These are phyloP conservation scores for Bufotes viridis DNA, from an alignment of 2,797 vertebrate genomes.

Conservation along the genomic window DNA sequence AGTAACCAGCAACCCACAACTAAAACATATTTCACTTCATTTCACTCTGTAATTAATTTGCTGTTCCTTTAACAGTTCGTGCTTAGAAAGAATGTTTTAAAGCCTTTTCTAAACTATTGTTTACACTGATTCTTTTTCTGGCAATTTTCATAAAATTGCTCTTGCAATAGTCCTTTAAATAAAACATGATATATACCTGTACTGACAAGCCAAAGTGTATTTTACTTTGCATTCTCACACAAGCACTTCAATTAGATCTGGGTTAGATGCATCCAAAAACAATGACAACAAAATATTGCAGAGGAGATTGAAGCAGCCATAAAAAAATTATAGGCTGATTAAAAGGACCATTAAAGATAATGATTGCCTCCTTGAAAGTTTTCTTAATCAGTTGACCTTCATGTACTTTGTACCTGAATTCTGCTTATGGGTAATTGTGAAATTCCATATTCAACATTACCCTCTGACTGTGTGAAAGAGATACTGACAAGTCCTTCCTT, in stretches of 20 bases:
- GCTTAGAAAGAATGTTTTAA: neutral
- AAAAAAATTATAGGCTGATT: constrained; percentile 59
- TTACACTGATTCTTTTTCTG: constrained; percentile 1
- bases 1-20: too few relatives aligned
- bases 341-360: constrained; percentile 58
- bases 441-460: constrained; percentile 9
- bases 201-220: constrained; percentile 50
- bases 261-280: constrained; percentile 39
- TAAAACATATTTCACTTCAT: too few relatives aligned
- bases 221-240: constrained; percentile 33
- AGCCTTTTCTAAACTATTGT: constrained; percentile 10
- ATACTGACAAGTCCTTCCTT: constrained; percentile 51
- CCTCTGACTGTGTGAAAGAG: constrained; percentile 17
- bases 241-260: constrained; percentile 32
- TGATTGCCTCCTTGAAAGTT: constrained; percentile 44
- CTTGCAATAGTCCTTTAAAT: constrained; percentile 27
- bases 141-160: constrained; percentile 17
- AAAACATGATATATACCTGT: constrained; percentile 49
- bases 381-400: constrained; percentile 55
- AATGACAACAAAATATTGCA: constrained; percentile 55
- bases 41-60: neutral
- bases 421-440: constrained; percentile 30
- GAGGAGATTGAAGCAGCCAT: constrained; percentile 44
- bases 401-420: constrained; percentile 44
- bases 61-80: neutral